A percentile compares a stretch with the other conserved stretches of the same genome.
phyloP scores from a whole-genome alignment of 2,797 vertebrate species.

The Atherinosoma microstoma region DNA sequence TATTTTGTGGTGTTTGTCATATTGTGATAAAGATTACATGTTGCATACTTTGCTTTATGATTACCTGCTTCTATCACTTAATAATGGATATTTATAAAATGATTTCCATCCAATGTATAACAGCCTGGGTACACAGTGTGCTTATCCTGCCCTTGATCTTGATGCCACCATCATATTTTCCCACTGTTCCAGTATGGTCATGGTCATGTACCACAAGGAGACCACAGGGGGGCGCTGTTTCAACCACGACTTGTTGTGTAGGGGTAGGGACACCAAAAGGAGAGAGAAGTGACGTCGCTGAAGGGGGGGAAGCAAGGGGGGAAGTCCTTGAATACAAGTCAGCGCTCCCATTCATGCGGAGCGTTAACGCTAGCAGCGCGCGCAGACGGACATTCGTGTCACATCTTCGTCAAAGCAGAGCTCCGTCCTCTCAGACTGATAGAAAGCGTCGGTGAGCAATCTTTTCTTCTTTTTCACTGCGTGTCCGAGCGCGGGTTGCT shows the following conservation, averaged over 20 bases:
- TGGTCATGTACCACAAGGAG: accelerated
- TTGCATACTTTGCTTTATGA: not conserved
- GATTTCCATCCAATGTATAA: not conserved
- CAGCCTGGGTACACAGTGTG: not conserved
- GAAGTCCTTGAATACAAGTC: slow-evolving; percentile 48
- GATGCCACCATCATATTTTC: not conserved
- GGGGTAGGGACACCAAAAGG: not conserved
- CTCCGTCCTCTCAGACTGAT: not conserved
- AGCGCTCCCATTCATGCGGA: slow-evolving; percentile 65
- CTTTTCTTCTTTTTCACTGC: not conserved
- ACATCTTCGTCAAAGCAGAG: slow-evolving; percentile 30
- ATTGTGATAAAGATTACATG: not conserved
- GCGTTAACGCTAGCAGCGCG: slow-evolving; percentile 14
- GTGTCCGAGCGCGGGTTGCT: accelerated
- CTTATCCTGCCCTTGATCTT: not conserved
- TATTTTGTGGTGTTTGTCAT: too few relatives aligned
- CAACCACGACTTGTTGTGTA: not conserved
- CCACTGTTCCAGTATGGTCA: not conserved
- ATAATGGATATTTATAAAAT: not conserved
- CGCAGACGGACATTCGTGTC: slow-evolving; percentile 16
- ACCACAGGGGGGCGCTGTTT: slow-evolving; percentile 50
- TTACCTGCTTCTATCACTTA: not conserved
- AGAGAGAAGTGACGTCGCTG: slow-evolving; percentile 46
- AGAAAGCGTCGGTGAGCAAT: slow-evolving; percentile 68
- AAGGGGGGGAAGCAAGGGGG: slow-evolving; percentile 55